Conservation (phyloP, 2,113 vertebrate genomes). For the Trinectes maculatus region DNA sequence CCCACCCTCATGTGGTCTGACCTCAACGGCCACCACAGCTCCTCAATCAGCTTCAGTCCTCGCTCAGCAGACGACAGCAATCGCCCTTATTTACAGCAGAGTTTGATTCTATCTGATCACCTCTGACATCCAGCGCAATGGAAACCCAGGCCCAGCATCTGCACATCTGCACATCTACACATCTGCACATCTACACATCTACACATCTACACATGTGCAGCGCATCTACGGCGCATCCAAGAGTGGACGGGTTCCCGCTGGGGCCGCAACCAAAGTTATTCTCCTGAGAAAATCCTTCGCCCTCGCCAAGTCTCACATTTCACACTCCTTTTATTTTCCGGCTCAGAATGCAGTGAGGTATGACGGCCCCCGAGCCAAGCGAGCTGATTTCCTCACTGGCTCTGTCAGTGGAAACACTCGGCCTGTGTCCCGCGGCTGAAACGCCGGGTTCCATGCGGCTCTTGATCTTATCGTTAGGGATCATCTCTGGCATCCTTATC, state of each 20-base stretch:
- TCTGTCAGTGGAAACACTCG: constrained; percentile 39
- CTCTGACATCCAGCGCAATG: background rate
- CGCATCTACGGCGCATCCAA: background rate
- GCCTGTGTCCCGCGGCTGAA: background rate
- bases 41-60: constrained; percentile 44
- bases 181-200: too few relatives aligned
- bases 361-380: constrained; percentile 21
- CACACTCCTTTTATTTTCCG: background rate
- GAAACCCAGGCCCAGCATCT: background rate
- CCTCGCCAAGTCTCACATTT: background rate
- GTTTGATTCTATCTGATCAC: background rate
- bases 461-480: background rate
- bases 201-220: constrained; percentile 15
- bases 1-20: constrained; percentile 44
- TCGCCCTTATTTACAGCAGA: constrained; percentile 14
- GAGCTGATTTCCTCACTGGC: constrained; percentile 15
- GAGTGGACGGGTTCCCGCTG: background rate
- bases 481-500: background rate
- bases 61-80: constrained; percentile 16
- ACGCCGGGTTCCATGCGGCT: background rate
- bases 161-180: too few relatives aligned
- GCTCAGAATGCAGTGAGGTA: background rate
- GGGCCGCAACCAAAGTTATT: background rate
- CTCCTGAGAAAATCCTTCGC: background rate
- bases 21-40: constrained; percentile 38